Evolutionary conservation across 2,797 vertebrate species (phyloP), one percentile per base, ranked within the genome.

Genomic region (Enteromius argenteus): DNA sequence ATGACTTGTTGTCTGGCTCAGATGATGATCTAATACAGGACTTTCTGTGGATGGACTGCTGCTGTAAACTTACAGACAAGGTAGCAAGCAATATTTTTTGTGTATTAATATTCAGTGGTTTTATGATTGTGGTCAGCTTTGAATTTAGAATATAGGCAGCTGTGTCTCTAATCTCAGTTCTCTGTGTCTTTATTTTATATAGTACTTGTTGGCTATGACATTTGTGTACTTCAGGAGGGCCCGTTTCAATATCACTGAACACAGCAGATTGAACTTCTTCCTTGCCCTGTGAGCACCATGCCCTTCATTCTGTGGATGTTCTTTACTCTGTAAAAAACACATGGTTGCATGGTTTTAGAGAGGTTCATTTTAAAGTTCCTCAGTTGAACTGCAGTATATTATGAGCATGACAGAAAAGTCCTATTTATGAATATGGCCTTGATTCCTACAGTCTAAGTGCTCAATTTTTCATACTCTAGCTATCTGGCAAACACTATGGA

Each of bases 181-280:
- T 80, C 9, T 19, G 0, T 82, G 10, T 67, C 13, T 42, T 77
- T 77, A 37, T 23, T 64, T 90, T 83, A 87, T 91, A 77, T 95
- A 99, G 98, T 99, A 99, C 93, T 97, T 99, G 86, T 94, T 99
- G 89, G 98, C 98, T 89, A 99, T 99, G 97, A 96, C 97, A 75
- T 99, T 99, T 88, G 96, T 99, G 90, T 99, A 99, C 95, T 99
- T 99, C 95, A 99, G 97, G 96, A 96, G 98, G 90, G 98, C 97
- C 86, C 90, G 89, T 88, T 98, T 98, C 92, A 93, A 91, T 90
- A 83, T 96, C 84, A 88, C 89, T 17, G 97, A 99, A 86, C 96
- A 99, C 90, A 99, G 94, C 91, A 95, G 94, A 90, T 96, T 92
- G 85, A 98, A 99, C 92, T 99, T 99, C 93, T 99, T 99, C 93